A percentile compares a stretch with the other conserved stretches of the same genome.
Conservation (phyloP, 2,797 vertebrate species). For the Steatocranus sp. region DNA sequence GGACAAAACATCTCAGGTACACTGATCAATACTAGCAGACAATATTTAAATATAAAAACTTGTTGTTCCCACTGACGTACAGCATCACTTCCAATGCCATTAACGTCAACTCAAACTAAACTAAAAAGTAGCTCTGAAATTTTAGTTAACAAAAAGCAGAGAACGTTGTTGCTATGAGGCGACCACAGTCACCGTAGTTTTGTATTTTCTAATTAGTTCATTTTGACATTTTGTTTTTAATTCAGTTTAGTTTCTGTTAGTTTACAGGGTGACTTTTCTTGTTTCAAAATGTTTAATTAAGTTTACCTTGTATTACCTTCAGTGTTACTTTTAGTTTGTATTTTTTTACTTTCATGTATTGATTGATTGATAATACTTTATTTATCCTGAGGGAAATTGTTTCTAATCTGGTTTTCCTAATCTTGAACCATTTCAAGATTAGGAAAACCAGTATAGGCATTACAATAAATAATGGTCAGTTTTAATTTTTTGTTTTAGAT, state of each 20-base stretch:
- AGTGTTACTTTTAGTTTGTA: not conserved
- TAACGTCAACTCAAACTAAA: not conserved
- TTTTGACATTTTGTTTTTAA: not conserved
- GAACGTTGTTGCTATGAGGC: not conserved
- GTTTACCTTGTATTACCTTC: not conserved
- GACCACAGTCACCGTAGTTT: fast-evolving
- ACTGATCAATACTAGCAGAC: not conserved
- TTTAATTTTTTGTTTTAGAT: not conserved
- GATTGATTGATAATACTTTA: not conserved
- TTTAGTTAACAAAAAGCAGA: not conserved
- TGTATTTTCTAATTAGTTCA: not conserved
- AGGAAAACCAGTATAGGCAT: not conserved
- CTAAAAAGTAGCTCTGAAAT: not conserved
- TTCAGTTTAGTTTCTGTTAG: not conserved
- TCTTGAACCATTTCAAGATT: not conserved
- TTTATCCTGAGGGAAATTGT: not conserved
- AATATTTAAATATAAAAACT: not conserved
- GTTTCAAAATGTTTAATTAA: not conserved
- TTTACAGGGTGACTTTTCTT: not conserved
- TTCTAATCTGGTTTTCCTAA: not conserved
- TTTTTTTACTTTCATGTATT: not conserved
- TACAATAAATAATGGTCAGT: not conserved
- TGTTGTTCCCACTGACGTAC: fast-evolving
- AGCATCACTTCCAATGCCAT: not conserved
- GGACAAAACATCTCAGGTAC: not conserved